Evolutionary conservation across 2,888 invertebrate genomes (phyloP), one percentile per base, ranked within the genome.

Genomic region (Andrena minutula): DNA sequence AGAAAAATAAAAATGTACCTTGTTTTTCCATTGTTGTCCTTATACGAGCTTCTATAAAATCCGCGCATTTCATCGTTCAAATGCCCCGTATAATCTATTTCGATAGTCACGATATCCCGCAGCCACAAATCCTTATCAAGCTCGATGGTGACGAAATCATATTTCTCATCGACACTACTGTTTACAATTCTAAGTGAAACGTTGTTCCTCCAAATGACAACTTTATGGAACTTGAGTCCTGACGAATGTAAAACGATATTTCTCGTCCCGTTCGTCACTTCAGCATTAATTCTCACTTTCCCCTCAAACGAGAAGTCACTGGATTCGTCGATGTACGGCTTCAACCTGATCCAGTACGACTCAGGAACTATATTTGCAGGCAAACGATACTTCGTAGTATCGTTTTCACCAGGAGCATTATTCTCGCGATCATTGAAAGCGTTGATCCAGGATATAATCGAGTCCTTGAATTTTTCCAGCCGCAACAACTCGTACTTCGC

Each of bases 21-120:
- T 77, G 92, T 95, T 53, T 94, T 92, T 1, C 94, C 94, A 35
- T 94, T 91, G 65, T 95, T 93, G 23, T 89, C 80, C 4, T 93
- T 88, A 87, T 96, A 96, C 56, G 95, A 95, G 87, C 95, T 96
- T 74, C 95, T 95, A 89, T 96, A 96, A 87, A 96, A 96, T 70
- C 96, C 96, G 74, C 92, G 94, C 83, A 96, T 93, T 79, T 95
- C 95, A 0, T 94, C 92, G 86, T 95, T 95, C 41, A 96, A 94
- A 0, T 93, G 92, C 2, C 96, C 96, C 0, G 86, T 93, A 86
- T 95, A 97, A 0, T 89, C 84, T 83, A 96, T 95, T 23, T 90
- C 92, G 61, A 96, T 89, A 0, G 87, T 90, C 86, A 96, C 95
- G 5, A 91, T 90, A 0, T 90, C 87, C 1, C 94, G 94, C 0